These are phyloP conservation scores for Drosophila albomicans DNA, from an alignment of 1,140 invertebrate genomes.

Conservation along the genomic window DNA sequence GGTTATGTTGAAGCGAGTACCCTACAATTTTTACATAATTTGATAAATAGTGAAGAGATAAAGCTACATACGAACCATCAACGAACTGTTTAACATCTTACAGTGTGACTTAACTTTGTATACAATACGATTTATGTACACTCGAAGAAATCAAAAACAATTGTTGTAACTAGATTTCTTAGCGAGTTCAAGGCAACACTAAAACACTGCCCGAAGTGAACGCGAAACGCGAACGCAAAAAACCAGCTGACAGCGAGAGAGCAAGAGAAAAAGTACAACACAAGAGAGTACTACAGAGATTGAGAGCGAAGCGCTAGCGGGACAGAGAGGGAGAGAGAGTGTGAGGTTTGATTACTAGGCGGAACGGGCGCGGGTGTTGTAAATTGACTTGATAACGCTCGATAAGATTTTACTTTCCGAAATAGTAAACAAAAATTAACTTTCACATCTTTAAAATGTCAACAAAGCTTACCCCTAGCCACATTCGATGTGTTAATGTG, in stretches of 20 bases:
- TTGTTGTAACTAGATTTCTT: conserved; percentile 41
- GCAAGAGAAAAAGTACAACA: conserved; percentile 4
- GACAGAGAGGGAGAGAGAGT: conserved; percentile 3
- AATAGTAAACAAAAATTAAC: conserved; percentile 15
- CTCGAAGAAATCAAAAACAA: conserved; percentile 61
- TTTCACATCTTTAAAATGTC: conserved; percentile 13
- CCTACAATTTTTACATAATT: conserved; percentile 41
- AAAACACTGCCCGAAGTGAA: conserved; percentile 61
- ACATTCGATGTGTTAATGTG: neutral
- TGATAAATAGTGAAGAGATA: neutral
- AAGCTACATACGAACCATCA: conserved; percentile 1
- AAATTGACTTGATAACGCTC: conserved; percentile 27
- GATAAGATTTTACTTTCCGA: conserved; percentile 13
- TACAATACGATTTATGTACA: conserved; percentile 28
- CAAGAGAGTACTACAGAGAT: neutral
- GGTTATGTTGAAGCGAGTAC: conserved; percentile 51
- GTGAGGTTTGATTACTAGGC: neutral
- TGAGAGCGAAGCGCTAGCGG: neutral
- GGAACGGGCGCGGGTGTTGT: conserved; percentile 12
- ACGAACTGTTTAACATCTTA: neutral
- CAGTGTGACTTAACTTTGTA: neutral
- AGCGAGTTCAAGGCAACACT: conserved; percentile 63
- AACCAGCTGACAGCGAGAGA: conserved; percentile 67
- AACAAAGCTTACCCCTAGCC: conserved; percentile 16
- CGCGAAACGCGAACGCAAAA: conserved; percentile 58